phyloP scores from a whole-genome alignment of 2,113 vertebrate species.

The Aythya baeri region DNA sequence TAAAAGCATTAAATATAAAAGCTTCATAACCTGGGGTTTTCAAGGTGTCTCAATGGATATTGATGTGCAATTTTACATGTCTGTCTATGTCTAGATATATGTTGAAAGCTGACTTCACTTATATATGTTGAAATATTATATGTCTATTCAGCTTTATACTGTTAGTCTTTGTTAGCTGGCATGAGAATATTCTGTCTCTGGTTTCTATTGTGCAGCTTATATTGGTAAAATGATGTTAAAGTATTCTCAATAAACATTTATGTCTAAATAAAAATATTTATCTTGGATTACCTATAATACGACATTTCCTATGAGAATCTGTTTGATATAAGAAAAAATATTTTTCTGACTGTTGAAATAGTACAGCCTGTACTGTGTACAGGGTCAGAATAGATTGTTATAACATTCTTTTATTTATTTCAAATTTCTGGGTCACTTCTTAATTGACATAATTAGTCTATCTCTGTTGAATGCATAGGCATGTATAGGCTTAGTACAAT shows the following conservation, averaged over 20 bases:
- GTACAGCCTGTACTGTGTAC: not conserved
- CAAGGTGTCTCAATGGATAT: not conserved
- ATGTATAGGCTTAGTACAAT: not conserved
- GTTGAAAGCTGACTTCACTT: not conserved
- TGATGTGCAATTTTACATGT: not conserved
- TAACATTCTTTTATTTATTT: not conserved
- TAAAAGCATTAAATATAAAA: not conserved
- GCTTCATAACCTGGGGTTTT: not conserved
- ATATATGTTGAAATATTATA: not conserved
- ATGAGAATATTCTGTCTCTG: not conserved
- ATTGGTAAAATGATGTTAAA: not conserved
- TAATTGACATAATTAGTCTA: not conserved
- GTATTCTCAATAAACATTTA: not conserved
- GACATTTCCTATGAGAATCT: not conserved
- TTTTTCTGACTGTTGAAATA: not conserved
- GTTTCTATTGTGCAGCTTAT: not conserved
- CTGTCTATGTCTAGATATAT: not conserved
- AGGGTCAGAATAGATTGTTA: not conserved
- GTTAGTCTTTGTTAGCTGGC: not conserved
- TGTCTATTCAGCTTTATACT: not conserved
- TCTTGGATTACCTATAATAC: not conserved
- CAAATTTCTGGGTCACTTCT: not conserved
- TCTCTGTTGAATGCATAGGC: not conserved
- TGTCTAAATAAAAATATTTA: not conserved
- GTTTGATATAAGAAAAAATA: not conserved